A percentile compares a stretch with the other conserved stretches of the same genome.
Evolutionary conservation across 1,140 invertebrate genomes (phyloP).

Genomic region (Pachyrhynchus sulphureomaculatus): DNA sequence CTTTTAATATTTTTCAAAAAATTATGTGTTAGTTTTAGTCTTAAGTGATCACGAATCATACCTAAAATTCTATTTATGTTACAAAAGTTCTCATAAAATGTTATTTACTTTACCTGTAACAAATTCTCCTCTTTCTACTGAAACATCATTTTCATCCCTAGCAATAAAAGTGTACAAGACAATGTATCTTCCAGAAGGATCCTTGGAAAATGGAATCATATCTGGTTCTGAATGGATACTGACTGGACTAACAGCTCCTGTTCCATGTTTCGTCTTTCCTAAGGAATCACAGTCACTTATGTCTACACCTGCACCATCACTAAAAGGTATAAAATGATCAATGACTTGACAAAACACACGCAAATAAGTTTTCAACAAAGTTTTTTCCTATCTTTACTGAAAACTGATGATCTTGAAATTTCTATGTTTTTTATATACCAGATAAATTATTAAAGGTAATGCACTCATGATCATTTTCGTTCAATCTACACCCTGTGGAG

Average conservation of each 20-base stretch:
- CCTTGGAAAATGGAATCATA: slow-evolving; percentile 86
- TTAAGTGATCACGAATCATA: too few species aligned
- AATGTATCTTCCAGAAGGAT: slow-evolving; percentile 85
- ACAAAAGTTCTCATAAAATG: too few species aligned
- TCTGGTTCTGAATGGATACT: slow-evolving; percentile 66
- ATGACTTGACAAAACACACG: too few species aligned
- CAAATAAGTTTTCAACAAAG: too few species aligned
- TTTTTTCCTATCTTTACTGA: too few species aligned
- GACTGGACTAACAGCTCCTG: slow-evolving; percentile 61
- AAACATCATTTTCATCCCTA: slow-evolving; percentile 91
- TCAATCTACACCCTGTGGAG: too few species aligned
- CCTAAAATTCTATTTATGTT: too few species aligned
- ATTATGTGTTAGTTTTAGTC: too few species aligned
- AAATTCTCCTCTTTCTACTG: slow-evolving; percentile 90
- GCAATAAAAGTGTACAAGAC: slow-evolving; percentile 92
- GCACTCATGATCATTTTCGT: too few species aligned
- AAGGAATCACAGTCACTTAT: slow-evolving; percentile 51
- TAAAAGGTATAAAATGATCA: slow-evolving; percentile 26
- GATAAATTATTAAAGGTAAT: too few species aligned
- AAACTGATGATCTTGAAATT: too few species aligned
- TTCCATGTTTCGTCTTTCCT: slow-evolving; percentile 56
- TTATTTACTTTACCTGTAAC: slow-evolving; percentile 64
- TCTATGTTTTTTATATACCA: too few species aligned
- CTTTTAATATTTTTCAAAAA: neutral
- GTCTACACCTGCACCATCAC: slow-evolving; percentile 47